These are phyloP conservation scores for Anastatus disparis DNA, from an alignment of 1,140 invertebrate genomes.

Conservation along the genomic window DNA sequence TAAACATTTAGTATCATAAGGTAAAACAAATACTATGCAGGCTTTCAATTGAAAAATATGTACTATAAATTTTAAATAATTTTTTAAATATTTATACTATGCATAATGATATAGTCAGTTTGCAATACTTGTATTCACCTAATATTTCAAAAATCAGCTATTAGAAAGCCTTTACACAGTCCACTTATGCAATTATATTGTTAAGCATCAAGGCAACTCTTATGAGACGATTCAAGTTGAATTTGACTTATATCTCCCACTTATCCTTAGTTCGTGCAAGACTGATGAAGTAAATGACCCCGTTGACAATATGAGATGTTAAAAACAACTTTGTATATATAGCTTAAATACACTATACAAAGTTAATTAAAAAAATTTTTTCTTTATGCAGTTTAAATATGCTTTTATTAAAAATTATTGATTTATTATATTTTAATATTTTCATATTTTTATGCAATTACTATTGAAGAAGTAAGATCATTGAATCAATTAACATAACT, in stretches of 20 bases:
- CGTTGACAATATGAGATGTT: slow-evolving; percentile 25
- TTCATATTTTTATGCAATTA: neutral
- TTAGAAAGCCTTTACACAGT: slow-evolving; percentile 45
- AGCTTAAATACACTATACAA: neutral
- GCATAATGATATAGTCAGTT: no score
- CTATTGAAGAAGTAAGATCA: no score
- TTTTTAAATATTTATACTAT: neutral
- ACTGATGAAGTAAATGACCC: slow-evolving; percentile 36
- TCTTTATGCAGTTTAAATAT: neutral
- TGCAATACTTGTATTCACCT: neutral
- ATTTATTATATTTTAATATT: neutral
- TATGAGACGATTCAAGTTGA: slow-evolving; percentile 47
- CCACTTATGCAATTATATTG: slow-evolving; percentile 55
- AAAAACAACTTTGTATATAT: slow-evolving; percentile 28
- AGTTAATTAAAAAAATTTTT: neutral
- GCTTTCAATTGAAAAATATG: no score
- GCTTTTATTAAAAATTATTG: neutral
- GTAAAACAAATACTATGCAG: no score
- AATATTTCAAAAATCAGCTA: slow-evolving; percentile 33
- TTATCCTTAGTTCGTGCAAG: slow-evolving; percentile 32
- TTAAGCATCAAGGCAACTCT: slow-evolving; percentile 49
- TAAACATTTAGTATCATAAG: no score
- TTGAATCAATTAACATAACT: neutral
- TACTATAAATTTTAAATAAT: no score
- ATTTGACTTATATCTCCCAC: slow-evolving; percentile 41